Evolutionary conservation across 2,797 vertebrate species (phyloP).

Genomic region (Sebastes wilsoni): DNA sequence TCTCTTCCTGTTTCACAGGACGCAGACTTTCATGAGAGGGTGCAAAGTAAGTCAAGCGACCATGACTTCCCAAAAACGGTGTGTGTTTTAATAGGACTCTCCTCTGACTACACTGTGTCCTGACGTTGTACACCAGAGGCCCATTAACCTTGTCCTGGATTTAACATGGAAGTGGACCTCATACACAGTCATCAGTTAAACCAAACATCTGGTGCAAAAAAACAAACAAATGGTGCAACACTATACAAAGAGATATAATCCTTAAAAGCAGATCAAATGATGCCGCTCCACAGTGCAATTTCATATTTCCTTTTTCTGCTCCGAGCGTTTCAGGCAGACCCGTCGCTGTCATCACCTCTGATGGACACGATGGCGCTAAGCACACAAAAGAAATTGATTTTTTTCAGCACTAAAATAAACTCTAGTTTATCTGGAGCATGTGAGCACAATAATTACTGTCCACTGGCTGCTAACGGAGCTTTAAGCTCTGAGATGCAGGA

Average conservation of each 20-base stretch:
- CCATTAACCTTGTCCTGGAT: slow-evolving; percentile 60
- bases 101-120: slow-evolving; percentile 48
- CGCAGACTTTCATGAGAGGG: slow-evolving; percentile 57
- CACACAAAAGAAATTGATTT: slow-evolving; percentile 27
- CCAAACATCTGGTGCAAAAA: slow-evolving; percentile 22
- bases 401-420: slow-evolving; percentile 17
- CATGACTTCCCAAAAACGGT: slow-evolving; percentile 63
- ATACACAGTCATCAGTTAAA: slow-evolving; percentile 14
- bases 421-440: slow-evolving; percentile 12
- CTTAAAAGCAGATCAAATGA: slow-evolving; percentile 1
- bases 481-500: slow-evolving; percentile 40
- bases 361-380: background rate
- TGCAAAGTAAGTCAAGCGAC: slow-evolving; percentile 58
- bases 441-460: slow-evolving; percentile 24
- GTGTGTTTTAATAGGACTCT: slow-evolving; percentile 35
- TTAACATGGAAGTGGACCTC: slow-evolving; percentile 37
- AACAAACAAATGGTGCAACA: background rate
- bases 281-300: background rate
- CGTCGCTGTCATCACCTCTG: background rate
- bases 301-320: slow-evolving; percentile 21
- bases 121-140: slow-evolving; percentile 43
- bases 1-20: slow-evolving; percentile 83
- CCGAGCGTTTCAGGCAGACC: background rate
- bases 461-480: slow-evolving; percentile 27
- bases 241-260: slow-evolving; percentile 2